A percentile compares a stretch with the other conserved stretches of the same genome.
Evolutionary conservation across 30 jellyfish, hydroid and myxozoan species (phyloP).

Genomic region (Hydractinia echinata): DNA sequence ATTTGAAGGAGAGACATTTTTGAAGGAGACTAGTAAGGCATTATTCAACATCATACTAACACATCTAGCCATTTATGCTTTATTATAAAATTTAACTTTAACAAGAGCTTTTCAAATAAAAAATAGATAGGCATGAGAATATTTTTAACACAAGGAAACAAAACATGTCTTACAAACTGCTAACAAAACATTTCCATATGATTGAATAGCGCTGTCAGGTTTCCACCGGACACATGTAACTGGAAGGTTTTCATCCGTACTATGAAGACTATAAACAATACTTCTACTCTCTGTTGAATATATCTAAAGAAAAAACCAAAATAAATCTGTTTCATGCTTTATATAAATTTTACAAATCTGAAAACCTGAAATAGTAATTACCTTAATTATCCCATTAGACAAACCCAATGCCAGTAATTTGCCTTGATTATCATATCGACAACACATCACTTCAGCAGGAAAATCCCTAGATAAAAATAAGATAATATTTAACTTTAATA

Average conservation of each 20-base stretch:
- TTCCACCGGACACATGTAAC: slow-evolving; percentile 84
- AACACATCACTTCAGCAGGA: slow-evolving; percentile 76
- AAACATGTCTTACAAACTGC: slow-evolving; percentile 61
- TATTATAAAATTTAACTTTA: background rate
- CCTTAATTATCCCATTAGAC: slow-evolving; percentile 79
- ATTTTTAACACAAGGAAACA: background rate
- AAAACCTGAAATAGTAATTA: background rate
- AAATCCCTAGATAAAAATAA: slow-evolving; percentile 43
- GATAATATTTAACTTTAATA: no score
- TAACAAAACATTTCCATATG: slow-evolving; percentile 45
- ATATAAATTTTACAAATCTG: background rate
- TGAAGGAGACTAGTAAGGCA: background rate
- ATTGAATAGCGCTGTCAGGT: slow-evolving; percentile 50
- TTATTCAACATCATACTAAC: background rate
- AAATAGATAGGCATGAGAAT: background rate
- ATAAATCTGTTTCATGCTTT: background rate
- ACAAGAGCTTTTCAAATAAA: background rate
- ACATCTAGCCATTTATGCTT: background rate
- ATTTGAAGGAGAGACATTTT: background rate
- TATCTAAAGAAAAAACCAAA: slow-evolving; percentile 30
- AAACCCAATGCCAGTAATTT: slow-evolving; percentile 57
- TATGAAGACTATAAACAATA: slow-evolving; percentile 44
- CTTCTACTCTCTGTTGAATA: slow-evolving; percentile 52
- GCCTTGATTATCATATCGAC: slow-evolving; percentile 62
- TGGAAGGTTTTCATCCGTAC: slow-evolving; percentile 44